Evolutionary conservation across 2,113 vertebrate species (phyloP).

Genomic region (Apteryx mantelli): DNA sequence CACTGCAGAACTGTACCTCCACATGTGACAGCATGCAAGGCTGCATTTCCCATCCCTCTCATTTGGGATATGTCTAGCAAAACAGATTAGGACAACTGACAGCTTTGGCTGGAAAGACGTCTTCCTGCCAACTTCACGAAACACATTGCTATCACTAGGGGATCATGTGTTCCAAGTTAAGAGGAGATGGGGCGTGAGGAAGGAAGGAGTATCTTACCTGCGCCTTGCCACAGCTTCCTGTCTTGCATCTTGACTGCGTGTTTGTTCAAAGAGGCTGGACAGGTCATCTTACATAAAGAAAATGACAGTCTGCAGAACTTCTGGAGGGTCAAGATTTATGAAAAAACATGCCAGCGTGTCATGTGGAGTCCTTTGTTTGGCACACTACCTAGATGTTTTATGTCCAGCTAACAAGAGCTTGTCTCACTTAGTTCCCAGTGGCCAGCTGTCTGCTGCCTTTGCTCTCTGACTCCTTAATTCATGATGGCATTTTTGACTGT

Average conservation of each 20-base stretch:
- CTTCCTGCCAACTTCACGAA: neutral
- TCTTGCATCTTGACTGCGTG: neutral
- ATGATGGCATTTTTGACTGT: neutral
- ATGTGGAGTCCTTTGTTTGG: neutral
- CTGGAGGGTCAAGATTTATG: neutral
- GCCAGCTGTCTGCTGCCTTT: neutral
- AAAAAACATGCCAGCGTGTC: neutral
- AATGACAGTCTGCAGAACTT: neutral
- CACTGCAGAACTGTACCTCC: neutral
- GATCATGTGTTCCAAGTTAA: neutral
- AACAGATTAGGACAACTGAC: conserved; percentile 6
- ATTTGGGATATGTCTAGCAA: neutral
- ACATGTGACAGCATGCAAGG: neutral
- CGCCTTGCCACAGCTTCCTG: neutral
- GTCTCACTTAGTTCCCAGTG: neutral
- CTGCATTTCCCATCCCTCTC: neutral
- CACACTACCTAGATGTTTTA: neutral
- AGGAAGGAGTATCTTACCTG: neutral
- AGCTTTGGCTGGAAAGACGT: neutral
- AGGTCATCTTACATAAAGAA: neutral
- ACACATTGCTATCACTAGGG: neutral
- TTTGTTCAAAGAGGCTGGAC: neutral
- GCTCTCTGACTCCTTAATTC: neutral
- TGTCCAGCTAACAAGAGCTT: neutral
- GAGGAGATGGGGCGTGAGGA: neutral